phyloP scores from a whole-genome alignment of 2,888 invertebrate species.

The Chironomus tentans region DNA sequence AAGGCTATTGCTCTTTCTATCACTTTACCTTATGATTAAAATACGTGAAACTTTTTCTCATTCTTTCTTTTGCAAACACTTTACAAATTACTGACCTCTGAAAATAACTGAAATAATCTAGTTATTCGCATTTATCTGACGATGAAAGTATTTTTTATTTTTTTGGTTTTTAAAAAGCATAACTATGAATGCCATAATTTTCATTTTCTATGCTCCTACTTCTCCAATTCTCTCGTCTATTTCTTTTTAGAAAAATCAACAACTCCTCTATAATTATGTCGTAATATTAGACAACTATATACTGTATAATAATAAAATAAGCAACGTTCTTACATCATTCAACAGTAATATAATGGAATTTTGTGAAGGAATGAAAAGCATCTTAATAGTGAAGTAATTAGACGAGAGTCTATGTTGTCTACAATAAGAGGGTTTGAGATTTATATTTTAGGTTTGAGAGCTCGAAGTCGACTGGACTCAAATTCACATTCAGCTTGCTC shows the following conservation, averaged over 20 bases:
- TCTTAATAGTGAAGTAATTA: too few species aligned
- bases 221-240: background rate
- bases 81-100: background rate
- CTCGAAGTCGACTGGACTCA: too few species aligned
- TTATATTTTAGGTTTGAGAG: too few species aligned
- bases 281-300: background rate
- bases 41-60: background rate
- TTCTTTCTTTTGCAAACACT: background rate
- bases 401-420: too few species aligned
- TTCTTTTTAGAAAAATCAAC: background rate
- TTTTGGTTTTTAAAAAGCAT: background rate
- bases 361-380: too few species aligned
- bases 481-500: too few species aligned
- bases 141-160: background rate
- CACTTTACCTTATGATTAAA: background rate
- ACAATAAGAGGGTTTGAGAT: too few species aligned
- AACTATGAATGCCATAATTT: background rate
- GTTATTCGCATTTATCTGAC: too few species aligned
- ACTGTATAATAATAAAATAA: background rate
- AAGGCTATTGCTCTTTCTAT: background rate
- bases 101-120: background rate
- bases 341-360: background rate
- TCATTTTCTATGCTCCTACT: background rate
- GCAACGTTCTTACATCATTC: background rate
- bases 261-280: conserved; percentile 2